Percentiles rank a stretch among this genome's conserved stretches.
Conservation (phyloP, 2,797 vertebrate genomes). For the Darevskia nairensis region DNA sequence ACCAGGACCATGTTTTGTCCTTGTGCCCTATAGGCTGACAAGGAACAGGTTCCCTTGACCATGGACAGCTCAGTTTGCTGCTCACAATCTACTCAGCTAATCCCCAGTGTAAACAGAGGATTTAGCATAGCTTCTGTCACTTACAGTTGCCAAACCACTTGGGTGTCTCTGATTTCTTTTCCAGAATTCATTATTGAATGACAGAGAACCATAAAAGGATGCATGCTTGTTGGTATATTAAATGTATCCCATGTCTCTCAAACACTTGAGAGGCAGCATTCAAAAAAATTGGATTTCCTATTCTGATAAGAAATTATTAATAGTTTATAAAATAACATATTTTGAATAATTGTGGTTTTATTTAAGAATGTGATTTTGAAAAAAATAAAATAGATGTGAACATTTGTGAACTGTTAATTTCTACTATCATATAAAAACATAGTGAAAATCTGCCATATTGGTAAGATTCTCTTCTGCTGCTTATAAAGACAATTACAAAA, state of each 20-base stretch:
- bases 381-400: neutral
- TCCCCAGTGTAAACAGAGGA: slow-evolving; percentile 89
- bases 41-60: slow-evolving; percentile 86
- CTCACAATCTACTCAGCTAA: slow-evolving; percentile 79
- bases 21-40: slow-evolving; percentile 81
- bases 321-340: neutral
- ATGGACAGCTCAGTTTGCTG: slow-evolving; percentile 77
- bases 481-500: slow-evolving; percentile 61
- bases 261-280: slow-evolving; percentile 1
- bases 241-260: slow-evolving; percentile 29
- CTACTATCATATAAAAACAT: slow-evolving; percentile 13
- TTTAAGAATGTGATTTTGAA: neutral
- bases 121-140: slow-evolving; percentile 88
- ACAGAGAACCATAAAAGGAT: slow-evolving; percentile 58
- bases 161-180: slow-evolving; percentile 84
- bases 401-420: rapidly evolving
- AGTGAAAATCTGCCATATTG: slow-evolving; percentile 16
- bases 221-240: slow-evolving; percentile 51
- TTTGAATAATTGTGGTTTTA: neutral
- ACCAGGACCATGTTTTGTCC: slow-evolving; percentile 89
- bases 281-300: rapidly evolving
- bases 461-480: slow-evolving; percentile 52
- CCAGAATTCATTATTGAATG: slow-evolving; percentile 75
- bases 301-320: neutral
- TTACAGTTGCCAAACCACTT: slow-evolving; percentile 85